Conservation (phyloP, 64 coral and sea anemone genomes). For the Porites lutea region DNA sequence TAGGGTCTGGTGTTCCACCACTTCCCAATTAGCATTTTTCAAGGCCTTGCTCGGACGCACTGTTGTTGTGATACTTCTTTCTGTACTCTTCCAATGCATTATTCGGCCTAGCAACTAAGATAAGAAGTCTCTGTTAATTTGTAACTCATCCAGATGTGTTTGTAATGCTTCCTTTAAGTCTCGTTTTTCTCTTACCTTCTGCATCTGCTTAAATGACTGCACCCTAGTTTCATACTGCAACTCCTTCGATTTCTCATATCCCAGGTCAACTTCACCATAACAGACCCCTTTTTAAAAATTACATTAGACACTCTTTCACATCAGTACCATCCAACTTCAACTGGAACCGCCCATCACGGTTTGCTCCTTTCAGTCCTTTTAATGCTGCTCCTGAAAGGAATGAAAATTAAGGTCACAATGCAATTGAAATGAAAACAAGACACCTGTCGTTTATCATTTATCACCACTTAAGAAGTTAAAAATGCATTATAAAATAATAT, state of each 20-base stretch:
- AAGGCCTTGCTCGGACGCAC: conserved; percentile 28
- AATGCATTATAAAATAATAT: no score
- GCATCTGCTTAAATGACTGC: not conserved
- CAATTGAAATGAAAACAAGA: no score
- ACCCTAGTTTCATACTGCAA: conserved; percentile 39
- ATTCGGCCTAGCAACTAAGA: conserved; percentile 20
- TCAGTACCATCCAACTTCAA: conserved; percentile 69
- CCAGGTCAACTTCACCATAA: conserved; percentile 66
- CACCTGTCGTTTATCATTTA: no score
- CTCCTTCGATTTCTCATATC: conserved; percentile 38
- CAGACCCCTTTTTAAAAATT: conserved; percentile 55
- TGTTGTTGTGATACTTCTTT: conserved; percentile 25
- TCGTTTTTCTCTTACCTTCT: not conserved
- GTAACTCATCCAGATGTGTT: not conserved
- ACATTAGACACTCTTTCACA: conserved; percentile 58
- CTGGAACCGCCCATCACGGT: conserved; percentile 52
- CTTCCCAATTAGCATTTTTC: conserved; percentile 72
- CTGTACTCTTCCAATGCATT: conserved; percentile 29
- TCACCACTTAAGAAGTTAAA: no score
- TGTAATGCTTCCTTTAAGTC: conserved; percentile 1
- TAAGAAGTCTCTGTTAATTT: not conserved
- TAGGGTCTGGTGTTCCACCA: conserved; percentile 55
- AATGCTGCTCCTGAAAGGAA: conserved; percentile 37
- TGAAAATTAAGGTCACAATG: not conserved
- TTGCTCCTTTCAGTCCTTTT: conserved; percentile 37